phyloP scores from a whole-genome alignment of 2,797 vertebrate species.

The Micrastur ruficollis region DNA sequence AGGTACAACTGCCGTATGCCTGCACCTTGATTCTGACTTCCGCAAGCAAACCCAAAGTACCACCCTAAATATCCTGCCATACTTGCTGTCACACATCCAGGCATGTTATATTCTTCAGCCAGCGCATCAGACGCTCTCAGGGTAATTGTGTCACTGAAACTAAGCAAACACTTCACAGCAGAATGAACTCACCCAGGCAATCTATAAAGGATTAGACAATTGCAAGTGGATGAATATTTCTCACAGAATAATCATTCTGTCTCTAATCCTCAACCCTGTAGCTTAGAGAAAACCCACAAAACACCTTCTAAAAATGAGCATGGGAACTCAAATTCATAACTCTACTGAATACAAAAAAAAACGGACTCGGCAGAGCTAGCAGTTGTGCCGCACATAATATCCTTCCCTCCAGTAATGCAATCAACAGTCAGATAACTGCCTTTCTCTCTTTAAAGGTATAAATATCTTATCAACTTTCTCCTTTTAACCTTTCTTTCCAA shows the following conservation, averaged over 20 bases:
- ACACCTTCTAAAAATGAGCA: neutral
- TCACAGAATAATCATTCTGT: neutral
- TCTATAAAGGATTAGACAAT: conserved; percentile 4
- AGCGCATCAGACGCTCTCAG: neutral
- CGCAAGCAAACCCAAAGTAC: neutral
- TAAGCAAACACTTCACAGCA: conserved; percentile 22
- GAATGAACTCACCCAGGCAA: conserved; percentile 17
- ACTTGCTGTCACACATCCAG: neutral
- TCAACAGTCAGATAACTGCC: neutral
- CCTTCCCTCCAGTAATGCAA: neutral
- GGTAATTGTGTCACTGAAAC: conserved; percentile 10
- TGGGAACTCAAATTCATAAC: neutral
- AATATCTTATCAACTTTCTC: neutral
- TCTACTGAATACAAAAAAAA: neutral
- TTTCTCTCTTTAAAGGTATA: neutral
- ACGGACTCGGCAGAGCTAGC: neutral
- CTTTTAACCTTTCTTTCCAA: neutral
- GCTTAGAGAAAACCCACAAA: neutral
- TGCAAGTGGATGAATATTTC: neutral
- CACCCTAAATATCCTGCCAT: neutral
- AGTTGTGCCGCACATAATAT: neutral
- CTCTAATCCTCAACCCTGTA: neutral
- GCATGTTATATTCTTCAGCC: neutral
- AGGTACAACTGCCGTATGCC: neutral
- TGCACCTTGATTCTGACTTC: neutral